Evolutionary conservation across 1,140 invertebrate species (phyloP).

Genomic region (Rhyacophila brunnea): DNA sequence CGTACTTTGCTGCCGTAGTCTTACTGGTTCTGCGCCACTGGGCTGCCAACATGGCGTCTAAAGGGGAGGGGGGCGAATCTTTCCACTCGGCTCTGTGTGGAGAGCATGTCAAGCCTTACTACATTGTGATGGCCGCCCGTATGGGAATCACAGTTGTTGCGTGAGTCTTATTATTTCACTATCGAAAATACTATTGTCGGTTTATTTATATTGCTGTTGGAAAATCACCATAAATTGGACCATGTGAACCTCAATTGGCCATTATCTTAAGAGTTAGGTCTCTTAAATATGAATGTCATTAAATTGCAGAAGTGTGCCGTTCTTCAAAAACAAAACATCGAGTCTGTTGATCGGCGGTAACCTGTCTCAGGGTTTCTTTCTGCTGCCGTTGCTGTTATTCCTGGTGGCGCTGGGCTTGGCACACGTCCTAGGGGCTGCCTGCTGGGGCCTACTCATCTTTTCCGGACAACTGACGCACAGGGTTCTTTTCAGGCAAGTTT

Average conservation of each 20-base stretch:
- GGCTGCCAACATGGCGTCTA: conserved; percentile 36
- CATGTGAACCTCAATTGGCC: no score
- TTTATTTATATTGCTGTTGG: no score
- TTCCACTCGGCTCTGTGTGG: conserved; percentile 45
- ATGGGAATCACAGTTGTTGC: conserved; percentile 36
- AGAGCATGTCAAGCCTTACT: conserved; percentile 46
- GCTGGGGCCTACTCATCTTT: conserved; percentile 54
- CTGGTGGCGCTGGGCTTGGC: conserved; percentile 51
- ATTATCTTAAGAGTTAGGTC: no score
- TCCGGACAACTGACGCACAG: conserved; percentile 59
- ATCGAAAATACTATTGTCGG: no score
- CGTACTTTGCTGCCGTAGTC: conserved; percentile 45
- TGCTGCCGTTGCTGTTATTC: conserved; percentile 47
- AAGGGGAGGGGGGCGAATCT: conserved; percentile 37
- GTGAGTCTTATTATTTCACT: conserved; percentile 33
- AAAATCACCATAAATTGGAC: no score
- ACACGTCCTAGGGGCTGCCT: conserved; percentile 47
- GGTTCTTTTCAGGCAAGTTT: conserved; percentile 54
- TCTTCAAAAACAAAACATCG: conserved; percentile 37
- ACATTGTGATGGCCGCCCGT: conserved; percentile 42
- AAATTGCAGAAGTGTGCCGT: conserved; percentile 14
- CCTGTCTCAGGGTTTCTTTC: conserved; percentile 22
- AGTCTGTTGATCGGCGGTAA: conserved; percentile 27
- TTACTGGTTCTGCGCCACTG: conserved; percentile 46
- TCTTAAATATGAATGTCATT: no score